These are phyloP conservation scores for Steatocranus sp. DNA, from an alignment of 2,797 vertebrate species.

Conservation along the genomic window DNA sequence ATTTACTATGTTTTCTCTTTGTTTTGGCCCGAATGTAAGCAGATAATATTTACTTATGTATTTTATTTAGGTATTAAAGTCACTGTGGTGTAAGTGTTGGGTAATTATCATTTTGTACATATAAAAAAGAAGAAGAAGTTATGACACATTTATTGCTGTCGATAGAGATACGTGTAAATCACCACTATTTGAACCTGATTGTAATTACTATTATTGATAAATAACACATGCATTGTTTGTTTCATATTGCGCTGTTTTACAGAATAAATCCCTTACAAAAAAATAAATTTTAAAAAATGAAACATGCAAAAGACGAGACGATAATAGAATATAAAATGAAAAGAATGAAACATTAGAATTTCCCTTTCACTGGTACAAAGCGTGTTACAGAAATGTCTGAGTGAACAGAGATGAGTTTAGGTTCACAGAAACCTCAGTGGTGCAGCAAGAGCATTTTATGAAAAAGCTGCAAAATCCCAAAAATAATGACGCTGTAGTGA, in stretches of 20 bases:
- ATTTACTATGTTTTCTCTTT: neutral
- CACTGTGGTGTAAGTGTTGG: neutral
- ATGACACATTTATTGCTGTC: neutral
- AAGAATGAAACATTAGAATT: neutral
- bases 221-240: neutral
- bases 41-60: neutral
- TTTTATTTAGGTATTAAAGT: neutral
- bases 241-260: neutral
- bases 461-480: neutral
- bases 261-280: neutral
- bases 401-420: neutral
- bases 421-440: neutral
- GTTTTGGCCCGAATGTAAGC: neutral
- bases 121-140: neutral
- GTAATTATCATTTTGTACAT: neutral
- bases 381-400: neutral
- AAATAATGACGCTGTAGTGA: neutral
- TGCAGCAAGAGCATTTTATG: neutral
- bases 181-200: neutral
- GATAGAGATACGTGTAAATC: neutral
- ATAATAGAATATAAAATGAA: neutral
- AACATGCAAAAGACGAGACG: neutral
- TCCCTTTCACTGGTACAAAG: neutral
- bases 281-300: fast-evolving
- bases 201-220: neutral